Conservation (phyloP, 2,113 vertebrate genomes). For the Spermophilus dauricus region DNA sequence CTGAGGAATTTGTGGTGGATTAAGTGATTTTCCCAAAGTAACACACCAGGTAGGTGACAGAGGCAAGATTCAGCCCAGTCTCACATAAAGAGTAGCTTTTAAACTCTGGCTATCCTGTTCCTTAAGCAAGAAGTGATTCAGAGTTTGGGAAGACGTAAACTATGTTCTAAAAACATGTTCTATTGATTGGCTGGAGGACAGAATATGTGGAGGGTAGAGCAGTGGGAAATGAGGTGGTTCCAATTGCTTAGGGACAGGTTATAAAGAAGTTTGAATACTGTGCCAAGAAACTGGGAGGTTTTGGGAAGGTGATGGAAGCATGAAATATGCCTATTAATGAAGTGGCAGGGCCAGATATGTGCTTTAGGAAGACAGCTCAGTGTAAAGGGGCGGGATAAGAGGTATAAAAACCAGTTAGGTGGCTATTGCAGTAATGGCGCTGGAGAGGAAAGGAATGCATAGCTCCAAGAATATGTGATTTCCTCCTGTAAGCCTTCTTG, state of each 20-base stretch:
- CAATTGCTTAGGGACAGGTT: background rate
- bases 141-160: background rate
- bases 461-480: background rate
- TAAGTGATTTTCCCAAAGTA: slow-evolving; percentile 24
- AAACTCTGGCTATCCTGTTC: background rate
- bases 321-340: background rate
- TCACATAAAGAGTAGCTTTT: background rate
- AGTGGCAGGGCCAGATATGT: background rate
- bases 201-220: background rate
- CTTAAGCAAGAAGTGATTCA: background rate
- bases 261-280: background rate
- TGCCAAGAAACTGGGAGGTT: background rate
- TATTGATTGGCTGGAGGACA: background rate
- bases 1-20: background rate
- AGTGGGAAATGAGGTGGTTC: background rate
- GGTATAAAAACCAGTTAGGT: background rate
- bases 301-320: background rate
- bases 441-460: background rate
- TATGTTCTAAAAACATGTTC: slow-evolving; percentile 23
- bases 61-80: background rate
- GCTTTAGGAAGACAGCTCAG: slow-evolving; percentile 6
- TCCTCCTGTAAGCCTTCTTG: background rate
- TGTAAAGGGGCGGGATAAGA: background rate
- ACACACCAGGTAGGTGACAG: background rate
- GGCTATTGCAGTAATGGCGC: background rate